These are phyloP conservation scores for Schizotus pectinicornis DNA, from an alignment of 2,888 invertebrate genomes.

Conservation along the genomic window DNA sequence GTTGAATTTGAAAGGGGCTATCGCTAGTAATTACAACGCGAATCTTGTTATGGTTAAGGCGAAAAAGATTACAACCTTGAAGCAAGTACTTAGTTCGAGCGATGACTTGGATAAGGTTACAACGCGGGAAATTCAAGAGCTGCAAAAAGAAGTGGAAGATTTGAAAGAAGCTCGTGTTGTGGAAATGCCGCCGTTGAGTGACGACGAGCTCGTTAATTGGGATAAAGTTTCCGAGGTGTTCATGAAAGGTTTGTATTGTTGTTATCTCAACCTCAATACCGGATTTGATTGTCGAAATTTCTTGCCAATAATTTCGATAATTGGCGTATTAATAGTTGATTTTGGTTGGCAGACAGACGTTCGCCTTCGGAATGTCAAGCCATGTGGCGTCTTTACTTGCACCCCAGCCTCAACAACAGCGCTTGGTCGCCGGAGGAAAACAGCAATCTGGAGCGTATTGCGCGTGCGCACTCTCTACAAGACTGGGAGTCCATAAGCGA, in stretches of 20 bases:
- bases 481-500: slow-evolving; percentile 73
- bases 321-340: slow-evolving; percentile 1
- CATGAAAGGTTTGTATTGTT: no score
- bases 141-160: slow-evolving; percentile 24
- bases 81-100: not conserved
- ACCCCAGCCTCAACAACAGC: slow-evolving; percentile 69
- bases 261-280: not conserved
- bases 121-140: slow-evolving; percentile 58
- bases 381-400: slow-evolving; percentile 75
- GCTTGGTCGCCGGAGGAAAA: slow-evolving; percentile 64
- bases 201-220: slow-evolving; percentile 65
- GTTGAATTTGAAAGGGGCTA: no score
- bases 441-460: slow-evolving; percentile 53
- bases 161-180: slow-evolving; percentile 12
- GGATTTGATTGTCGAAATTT: not conserved
- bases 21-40: no score
- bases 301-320: not conserved
- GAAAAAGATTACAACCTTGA: slow-evolving; percentile 21
- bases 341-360: slow-evolving; percentile 59
- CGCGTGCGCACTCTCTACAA: slow-evolving; percentile 59
- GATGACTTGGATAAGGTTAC: slow-evolving; percentile 9
- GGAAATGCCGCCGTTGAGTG: slow-evolving; percentile 39
- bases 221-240: slow-evolving; percentile 59
- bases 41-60: not conserved
- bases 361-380: slow-evolving; percentile 68